A percentile compares a stretch with the other conserved stretches of the same genome.
phyloP scores from a whole-genome alignment of 2,888 invertebrate species.

The Synergus umbraculus region DNA sequence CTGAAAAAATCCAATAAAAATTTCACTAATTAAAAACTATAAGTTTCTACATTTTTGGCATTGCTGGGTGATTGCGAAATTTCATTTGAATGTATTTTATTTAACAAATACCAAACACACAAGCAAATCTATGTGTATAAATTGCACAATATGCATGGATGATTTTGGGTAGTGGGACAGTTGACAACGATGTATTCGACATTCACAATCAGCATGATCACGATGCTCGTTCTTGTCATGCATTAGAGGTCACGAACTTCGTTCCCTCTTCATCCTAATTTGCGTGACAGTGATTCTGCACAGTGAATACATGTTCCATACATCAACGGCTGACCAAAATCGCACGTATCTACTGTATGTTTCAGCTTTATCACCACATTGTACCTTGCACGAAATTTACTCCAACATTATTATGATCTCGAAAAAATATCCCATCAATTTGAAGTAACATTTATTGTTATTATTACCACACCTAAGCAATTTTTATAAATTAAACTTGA shows the following conservation, averaged over 20 bases:
- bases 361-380: constrained; percentile 14
- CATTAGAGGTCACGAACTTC: constrained; percentile 21
- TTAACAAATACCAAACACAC: neutral
- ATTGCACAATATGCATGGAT: constrained; percentile 17
- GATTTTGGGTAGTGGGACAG: constrained; percentile 14
- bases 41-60: neutral
- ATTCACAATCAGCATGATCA: constrained; percentile 37
- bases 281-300: constrained; percentile 33
- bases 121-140: constrained; percentile 4
- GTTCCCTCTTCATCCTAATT: constrained; percentile 29
- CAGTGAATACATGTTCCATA: constrained; percentile 13
- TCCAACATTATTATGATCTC: neutral
- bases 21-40: neutral
- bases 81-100: neutral
- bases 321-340: constrained; percentile 31
- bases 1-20: neutral
- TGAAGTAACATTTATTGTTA: neutral
- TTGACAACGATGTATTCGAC: constrained; percentile 23
- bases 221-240: constrained; percentile 9
- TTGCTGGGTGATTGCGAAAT: neutral
- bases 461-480: too few relatives aligned
- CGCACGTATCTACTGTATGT: constrained; percentile 11
- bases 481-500: neutral
- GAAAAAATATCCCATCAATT: neutral
- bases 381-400: constrained; percentile 1